Percentiles rank a stretch among this genome's conserved stretches.
These are phyloP conservation scores for Galleria mellonella DNA, from an alignment of 1,140 invertebrate genomes.

Conservation along the genomic window DNA sequence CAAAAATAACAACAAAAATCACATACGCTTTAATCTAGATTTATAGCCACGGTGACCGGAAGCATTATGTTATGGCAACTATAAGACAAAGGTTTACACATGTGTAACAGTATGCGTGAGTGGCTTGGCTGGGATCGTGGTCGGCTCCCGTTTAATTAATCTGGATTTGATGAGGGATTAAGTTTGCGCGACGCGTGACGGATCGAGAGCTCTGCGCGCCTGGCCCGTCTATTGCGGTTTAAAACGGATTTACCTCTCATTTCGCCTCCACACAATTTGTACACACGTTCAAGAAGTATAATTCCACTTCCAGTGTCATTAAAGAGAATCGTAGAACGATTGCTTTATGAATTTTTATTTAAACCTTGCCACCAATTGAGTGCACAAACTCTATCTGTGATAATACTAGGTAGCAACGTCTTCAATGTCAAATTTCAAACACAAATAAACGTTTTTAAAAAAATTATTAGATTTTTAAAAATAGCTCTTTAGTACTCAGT, in stretches of 20 bases:
- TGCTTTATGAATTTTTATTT: no score
- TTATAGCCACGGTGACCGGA: no score
- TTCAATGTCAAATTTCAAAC: no score
- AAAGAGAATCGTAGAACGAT: conserved; percentile 5
- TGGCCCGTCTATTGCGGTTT: conserved; percentile 51
- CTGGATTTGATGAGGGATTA: conserved; percentile 70
- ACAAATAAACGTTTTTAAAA: no score
- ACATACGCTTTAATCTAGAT: no score
- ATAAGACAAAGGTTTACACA: conserved; percentile 5
- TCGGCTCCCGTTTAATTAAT: conserved; percentile 67
- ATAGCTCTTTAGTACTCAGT: no score
- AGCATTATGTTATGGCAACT: conserved; percentile 3
- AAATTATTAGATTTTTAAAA: no score
- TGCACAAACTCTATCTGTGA: no score
- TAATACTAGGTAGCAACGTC: no score
- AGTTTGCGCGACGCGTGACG: conserved; percentile 60
- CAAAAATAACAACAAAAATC: no score
- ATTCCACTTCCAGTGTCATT: conserved; percentile 18
- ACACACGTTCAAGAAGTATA: conserved; percentile 44
- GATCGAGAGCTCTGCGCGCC: conserved; percentile 40
- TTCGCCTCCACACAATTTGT: conserved; percentile 47
- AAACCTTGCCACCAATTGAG: no score
- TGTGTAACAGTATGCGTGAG: conserved; percentile 5
- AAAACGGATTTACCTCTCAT: conserved; percentile 61
- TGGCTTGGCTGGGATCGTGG: conserved; percentile 17